Conservation (phyloP, 2,113 vertebrate genomes). For the Pampusana beccarii region DNA sequence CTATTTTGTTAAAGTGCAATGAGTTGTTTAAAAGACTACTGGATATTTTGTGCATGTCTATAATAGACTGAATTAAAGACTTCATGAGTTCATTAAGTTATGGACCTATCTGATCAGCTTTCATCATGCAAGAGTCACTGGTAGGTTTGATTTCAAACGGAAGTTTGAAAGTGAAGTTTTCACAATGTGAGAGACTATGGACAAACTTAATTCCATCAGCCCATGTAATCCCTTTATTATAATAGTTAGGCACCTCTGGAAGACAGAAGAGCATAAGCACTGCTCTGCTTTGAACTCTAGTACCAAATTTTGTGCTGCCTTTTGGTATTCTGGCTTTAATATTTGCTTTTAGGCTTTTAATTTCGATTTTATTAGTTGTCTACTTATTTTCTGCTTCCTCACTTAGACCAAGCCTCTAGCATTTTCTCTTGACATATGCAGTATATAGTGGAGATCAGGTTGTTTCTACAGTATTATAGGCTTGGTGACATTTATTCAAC, state of each 20-base stretch:
- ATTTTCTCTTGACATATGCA: background rate
- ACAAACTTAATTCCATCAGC: background rate
- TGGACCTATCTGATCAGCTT: background rate
- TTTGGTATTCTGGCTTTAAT: background rate
- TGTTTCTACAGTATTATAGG: background rate
- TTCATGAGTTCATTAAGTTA: background rate
- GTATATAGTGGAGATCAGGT: background rate
- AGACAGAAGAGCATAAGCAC: background rate
- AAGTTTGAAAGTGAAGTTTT: background rate
- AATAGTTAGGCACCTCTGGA: background rate
- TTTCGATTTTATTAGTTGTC: background rate
- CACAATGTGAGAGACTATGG: accelerated
- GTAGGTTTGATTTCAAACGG: background rate
- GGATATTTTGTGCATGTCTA: background rate
- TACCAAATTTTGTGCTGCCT: background rate
- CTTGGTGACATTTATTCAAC: background rate
- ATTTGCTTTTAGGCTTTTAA: conserved; percentile 8
- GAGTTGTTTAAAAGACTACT: background rate
- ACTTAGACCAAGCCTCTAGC: background rate
- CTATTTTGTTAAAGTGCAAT: background rate
- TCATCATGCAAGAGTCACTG: background rate
- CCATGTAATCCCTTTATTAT: background rate
- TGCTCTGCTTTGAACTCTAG: background rate
- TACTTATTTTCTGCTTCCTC: background rate
- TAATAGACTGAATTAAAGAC: background rate